Conservation (phyloP, 2,888 invertebrate species). For the Cephus pygmeus region DNA sequence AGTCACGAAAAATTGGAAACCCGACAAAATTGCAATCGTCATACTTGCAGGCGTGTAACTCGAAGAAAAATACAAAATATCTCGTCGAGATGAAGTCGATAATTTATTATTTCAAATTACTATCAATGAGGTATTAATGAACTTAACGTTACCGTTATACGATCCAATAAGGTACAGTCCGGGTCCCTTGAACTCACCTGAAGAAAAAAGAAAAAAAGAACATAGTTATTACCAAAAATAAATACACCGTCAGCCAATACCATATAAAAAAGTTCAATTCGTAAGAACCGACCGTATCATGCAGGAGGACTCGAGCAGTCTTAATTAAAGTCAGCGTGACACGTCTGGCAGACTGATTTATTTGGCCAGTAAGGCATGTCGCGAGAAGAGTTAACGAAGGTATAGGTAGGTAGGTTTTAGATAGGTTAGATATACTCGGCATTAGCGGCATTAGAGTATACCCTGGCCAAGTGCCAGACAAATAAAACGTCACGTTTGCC, state of each 20-base stretch:
- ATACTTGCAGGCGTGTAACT: background rate
- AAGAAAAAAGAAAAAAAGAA: background rate
- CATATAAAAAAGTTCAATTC: background rate
- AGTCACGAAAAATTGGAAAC: background rate
- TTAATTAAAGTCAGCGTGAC: conserved; percentile 5
- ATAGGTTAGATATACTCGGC: background rate
- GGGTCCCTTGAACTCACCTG: background rate
- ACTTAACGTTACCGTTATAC: background rate
- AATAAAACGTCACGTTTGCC: conserved; percentile 3
- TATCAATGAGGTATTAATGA: background rate
- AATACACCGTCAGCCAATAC: too few relatives aligned
- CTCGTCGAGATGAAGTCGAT: background rate
- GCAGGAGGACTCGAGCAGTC: background rate
- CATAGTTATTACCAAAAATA: too few relatives aligned
- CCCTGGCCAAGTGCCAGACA: background rate
- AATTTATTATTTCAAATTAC: background rate
- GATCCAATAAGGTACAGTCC: background rate
- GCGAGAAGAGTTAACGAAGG: background rate
- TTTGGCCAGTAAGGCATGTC: background rate
- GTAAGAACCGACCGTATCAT: background rate
- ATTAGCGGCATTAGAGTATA: background rate
- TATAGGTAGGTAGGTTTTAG: background rate
- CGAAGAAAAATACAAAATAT: background rate
- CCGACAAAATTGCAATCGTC: background rate
- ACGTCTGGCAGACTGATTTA: background rate